These are phyloP conservation scores for Anastrepha obliqua DNA, from an alignment of 1,140 invertebrate genomes.

Conservation along the genomic window DNA sequence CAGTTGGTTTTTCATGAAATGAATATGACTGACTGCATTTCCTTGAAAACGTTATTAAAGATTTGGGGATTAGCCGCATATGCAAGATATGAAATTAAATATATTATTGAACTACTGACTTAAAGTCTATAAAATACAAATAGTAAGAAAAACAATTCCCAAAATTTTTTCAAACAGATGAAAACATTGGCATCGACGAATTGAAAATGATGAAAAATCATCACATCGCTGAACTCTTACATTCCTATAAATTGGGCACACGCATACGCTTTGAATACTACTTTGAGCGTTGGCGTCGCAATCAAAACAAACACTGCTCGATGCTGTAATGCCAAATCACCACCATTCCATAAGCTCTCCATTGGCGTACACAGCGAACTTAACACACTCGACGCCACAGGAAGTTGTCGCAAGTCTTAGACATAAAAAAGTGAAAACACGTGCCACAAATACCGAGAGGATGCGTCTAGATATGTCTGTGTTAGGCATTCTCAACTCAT, in stretches of 20 bases:
- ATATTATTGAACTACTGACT: not conserved
- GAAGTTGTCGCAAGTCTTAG: not conserved
- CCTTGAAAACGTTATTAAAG: not conserved
- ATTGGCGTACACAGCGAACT: not conserved
- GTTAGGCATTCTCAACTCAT: slow-evolving; percentile 63
- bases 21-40: not conserved
- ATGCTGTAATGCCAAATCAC: not conserved
- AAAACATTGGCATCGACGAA: slow-evolving; percentile 68
- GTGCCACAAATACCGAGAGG: not conserved
- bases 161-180: slow-evolving; percentile 57
- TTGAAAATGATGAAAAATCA: slow-evolving; percentile 67
- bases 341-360: not conserved
- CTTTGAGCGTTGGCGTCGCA: slow-evolving; percentile 59
- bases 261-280: slow-evolving; percentile 55
- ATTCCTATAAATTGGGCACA: slow-evolving; percentile 60
- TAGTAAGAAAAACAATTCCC: not conserved
- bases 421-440: not conserved
- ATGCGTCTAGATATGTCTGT: not conserved
- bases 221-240: slow-evolving; percentile 64
- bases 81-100: slow-evolving; percentile 2
- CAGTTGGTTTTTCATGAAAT: not conserved
- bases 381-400: not conserved
- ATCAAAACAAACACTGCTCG: slow-evolving; percentile 22
- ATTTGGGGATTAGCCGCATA: not conserved
- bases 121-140: not conserved